Evolutionary conservation across 2,797 vertebrate genomes (phyloP).

Genomic region (Rhinoraja longicauda): DNA sequence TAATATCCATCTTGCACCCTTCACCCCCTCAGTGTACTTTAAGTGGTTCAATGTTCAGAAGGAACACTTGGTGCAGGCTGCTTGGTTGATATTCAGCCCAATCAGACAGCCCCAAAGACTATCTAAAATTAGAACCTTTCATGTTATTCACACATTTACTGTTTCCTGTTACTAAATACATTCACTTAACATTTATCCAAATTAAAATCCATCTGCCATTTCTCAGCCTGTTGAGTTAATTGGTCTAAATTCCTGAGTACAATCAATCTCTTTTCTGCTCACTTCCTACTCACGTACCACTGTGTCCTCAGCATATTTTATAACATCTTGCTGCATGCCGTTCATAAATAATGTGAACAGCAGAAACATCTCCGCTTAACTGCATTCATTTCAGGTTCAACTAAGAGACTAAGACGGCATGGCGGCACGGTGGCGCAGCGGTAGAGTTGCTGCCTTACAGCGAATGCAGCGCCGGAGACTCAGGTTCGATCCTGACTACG

Average conservation of each 20-base stretch:
- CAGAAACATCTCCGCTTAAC: background rate
- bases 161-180: conserved; percentile 14
- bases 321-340: background rate
- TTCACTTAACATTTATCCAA: conserved; percentile 33
- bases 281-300: background rate
- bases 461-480: too few relatives aligned
- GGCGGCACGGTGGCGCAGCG: too few relatives aligned
- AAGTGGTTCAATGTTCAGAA: background rate
- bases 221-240: conserved; percentile 18
- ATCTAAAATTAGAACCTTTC: conserved; percentile 6
- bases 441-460: too few relatives aligned
- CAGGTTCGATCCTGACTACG: too few relatives aligned
- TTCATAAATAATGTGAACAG: background rate
- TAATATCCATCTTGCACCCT: background rate
- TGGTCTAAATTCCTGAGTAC: conserved; percentile 19
- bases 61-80: background rate
- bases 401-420: too few relatives aligned
- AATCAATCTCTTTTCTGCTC: conserved; percentile 16
- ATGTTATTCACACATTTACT: background rate
- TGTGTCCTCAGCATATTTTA: background rate
- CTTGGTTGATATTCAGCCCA: background rate
- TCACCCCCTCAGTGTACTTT: background rate
- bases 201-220: conserved; percentile 31
- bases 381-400: conserved; percentile 77
- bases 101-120: background rate